Evolutionary conservation across 1,140 invertebrate species (phyloP), one percentile per base, ranked within the genome.

Genomic region (Calephelis virginiensis): DNA sequence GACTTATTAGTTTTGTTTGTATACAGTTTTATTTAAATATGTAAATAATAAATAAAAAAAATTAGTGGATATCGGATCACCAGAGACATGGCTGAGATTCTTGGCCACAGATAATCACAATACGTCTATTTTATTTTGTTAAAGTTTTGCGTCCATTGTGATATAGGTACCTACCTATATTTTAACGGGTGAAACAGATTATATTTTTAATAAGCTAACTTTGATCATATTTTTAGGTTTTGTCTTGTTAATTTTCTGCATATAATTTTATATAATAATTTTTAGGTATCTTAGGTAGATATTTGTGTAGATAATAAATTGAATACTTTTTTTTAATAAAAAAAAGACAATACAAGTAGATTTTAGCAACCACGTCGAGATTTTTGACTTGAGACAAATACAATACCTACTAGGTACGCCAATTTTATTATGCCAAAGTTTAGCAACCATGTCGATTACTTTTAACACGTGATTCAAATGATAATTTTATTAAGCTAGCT

Each of bases 351-450:
- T 14, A 63, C 72, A 50, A 82, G 85, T 64, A 86, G 78, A 89
- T 85, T 89, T 82, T 68, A 77, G 68, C 84, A 89, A 90, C 81
- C 89, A 89, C 86, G 88, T 85, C 78, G 88, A 83, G 81, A 49
- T 75, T 84, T 85, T 83, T 78, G 68, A 72, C 61, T 70, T 69
- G 74, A 70, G 66, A 8, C 38, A 45, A n/a, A 4, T 4, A 65
- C 43, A 50, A 43, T 45, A 53, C 28, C 28, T 28, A 2, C 28
- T 28, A 28, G 28, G 28, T 28, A 53, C 28, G 48, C 12, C 37
- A 7, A 37, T 11, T 56, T 56, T 28, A 56, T 56, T 56, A 11
- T 56, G 28, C 28, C 28, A 11, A 10, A 56, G 14, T 38, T 56
- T 56, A 12, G 53, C 53, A 6, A 56, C 53, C 28, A 28, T 28